Base-by-base conservation (phyloP, 2,888 invertebrate genomes). In the Polyommatus iphigenia region DNA sequence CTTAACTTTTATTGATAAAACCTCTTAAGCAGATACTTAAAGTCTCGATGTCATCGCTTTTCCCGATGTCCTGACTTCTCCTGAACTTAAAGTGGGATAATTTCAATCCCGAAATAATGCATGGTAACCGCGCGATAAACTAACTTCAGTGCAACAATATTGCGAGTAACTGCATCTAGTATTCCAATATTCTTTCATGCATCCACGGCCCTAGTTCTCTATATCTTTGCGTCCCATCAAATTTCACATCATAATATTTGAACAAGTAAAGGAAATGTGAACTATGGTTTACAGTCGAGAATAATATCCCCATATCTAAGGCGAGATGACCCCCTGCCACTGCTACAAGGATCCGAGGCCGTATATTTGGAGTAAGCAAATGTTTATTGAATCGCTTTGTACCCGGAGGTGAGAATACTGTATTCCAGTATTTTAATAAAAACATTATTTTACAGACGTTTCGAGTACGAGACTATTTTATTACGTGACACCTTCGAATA, bases 301-400 rank as follows among this genome's bases (percentile, higher is more conserved):
- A 50, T 41, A 72, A 72, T 72, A 72, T 72, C 20, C 72, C 50
- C 73, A 73, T 50, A 73, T 73, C 73, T 75, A 75, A 75, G 50
- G 8, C 54, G 75, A 54, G 29, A 24, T 75, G 50, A 75, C 75
- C 75, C 75, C 75, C 75, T 54, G 29, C 75, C 73, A 75, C 24
- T 54, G 75, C 50, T 73, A 75, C 75, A 75, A 54, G 54, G 75
- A 50, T 24, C 54, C 13, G 54, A n/a, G 50, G 15, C 29, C 75
- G 50, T 75, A 75, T 75, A 75, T 75, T 75, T 75, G 75, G 75
- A 75, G 75, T 75, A 75, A 75, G 75, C 75, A 75, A 50, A 75
- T 50, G 75, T 75, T 75, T 75, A 75, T 75, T 75, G 75, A 75
- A 50, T 24, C 41, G 13, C 75, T 32, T 24, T 73, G 73, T 41